Percentiles rank a stretch among this genome's conserved stretches.
Evolutionary conservation across 2,113 vertebrate species (phyloP).

Genomic region (Rhinopomastus cyanomelas): DNA sequence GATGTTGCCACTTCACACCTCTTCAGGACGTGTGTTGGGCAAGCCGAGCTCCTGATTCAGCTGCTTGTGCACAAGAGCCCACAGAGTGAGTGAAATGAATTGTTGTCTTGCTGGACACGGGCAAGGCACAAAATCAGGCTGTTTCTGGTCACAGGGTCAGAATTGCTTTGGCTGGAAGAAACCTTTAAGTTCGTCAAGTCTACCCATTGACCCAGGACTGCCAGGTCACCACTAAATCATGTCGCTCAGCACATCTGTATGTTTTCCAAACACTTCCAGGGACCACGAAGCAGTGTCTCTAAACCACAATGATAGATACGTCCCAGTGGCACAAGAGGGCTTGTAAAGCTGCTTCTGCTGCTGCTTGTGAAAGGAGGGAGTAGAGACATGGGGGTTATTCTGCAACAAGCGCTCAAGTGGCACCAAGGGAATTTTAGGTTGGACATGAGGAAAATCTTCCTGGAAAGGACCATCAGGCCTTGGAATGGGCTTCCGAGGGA

Average conservation of each 20-base stretch:
- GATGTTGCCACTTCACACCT: constrained; percentile 25
- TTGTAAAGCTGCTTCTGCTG: not conserved
- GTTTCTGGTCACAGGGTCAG: not conserved
- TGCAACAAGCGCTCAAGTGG: no score
- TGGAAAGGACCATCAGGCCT: no score
- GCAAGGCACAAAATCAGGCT: not conserved
- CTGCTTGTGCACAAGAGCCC: not conserved
- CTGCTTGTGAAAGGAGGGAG: not conserved
- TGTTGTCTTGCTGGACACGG: not conserved
- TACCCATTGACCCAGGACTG: no score
- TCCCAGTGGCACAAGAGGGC: not conserved
- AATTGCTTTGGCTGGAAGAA: no score
- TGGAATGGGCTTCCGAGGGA: no score
- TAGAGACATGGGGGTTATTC: rapidly evolving
- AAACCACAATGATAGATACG: not conserved
- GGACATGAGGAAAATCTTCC: no score
- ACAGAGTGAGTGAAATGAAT: not conserved
- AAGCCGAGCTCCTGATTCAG: not conserved
- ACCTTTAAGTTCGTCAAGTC: no score
- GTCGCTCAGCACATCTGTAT: no score
- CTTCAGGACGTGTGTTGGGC: rapidly evolving
- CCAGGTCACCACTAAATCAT: no score
- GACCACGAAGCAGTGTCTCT: not conserved
- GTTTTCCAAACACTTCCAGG: no score
- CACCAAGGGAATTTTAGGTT: no score